A percentile compares a stretch with the other conserved stretches of the same genome.
Conservation (phyloP, 1,140 invertebrate species). For the Zaprionus taronus region DNA sequence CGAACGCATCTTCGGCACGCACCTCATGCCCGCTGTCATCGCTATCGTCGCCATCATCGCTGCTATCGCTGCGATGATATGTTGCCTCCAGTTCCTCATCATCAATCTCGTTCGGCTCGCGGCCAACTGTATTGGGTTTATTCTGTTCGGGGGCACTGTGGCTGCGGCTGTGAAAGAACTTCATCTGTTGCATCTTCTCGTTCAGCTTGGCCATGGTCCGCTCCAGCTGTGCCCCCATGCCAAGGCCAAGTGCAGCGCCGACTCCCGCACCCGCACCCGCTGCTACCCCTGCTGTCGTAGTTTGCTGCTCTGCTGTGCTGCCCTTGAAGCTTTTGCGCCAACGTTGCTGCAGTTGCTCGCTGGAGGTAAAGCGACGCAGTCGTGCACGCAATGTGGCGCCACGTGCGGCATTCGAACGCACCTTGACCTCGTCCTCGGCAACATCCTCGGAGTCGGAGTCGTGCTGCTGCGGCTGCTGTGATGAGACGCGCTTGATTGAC, state of each 20-base stretch:
- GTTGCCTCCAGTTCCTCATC: conserved; percentile 68
- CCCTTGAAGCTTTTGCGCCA: conserved; percentile 66
- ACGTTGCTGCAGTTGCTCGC: conserved; percentile 62
- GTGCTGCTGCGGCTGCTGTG: conserved; percentile 1
- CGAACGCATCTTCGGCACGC: conserved; percentile 56
- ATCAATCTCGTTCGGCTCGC: conserved; percentile 68
- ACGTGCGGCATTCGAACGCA: not conserved
- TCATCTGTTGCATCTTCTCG: conserved; percentile 72
- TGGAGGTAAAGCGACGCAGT: conserved; percentile 53
- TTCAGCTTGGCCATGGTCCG: conserved; percentile 67
- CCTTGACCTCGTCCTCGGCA: not conserved
- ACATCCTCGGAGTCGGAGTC: conserved; percentile 34
- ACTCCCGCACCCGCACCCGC: conserved; percentile 23
- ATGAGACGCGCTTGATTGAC: conserved; percentile 65
- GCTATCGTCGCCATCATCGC: conserved; percentile 6
- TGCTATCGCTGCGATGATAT: conserved; percentile 70
- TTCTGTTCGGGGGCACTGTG: conserved; percentile 18
- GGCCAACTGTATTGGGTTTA: conserved; percentile 67
- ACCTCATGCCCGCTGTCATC: conserved; percentile 53
- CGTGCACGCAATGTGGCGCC: conserved; percentile 39
- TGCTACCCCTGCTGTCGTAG: not conserved
- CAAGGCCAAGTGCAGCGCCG: conserved; percentile 8
- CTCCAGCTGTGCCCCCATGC: conserved; percentile 49
- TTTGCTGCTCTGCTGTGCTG: not conserved
- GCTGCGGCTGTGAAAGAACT: conserved; percentile 62